Evolutionary conservation across 2,113 vertebrate species (phyloP).

Genomic region (Stegostoma tigrinum): DNA sequence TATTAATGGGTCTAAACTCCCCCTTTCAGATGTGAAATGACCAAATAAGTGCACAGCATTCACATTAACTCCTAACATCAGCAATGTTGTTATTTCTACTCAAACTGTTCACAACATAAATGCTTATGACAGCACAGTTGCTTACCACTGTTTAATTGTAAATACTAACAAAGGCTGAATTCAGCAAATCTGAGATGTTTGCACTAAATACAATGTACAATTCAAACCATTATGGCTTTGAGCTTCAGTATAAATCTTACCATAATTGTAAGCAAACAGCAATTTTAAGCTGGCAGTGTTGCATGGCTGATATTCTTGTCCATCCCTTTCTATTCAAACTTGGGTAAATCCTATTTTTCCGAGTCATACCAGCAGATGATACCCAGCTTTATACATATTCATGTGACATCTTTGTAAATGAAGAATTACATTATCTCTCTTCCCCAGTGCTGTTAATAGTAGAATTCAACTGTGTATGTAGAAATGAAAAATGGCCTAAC

Average conservation of each 20-base stretch:
- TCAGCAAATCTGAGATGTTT: not conserved
- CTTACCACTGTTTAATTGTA: not conserved
- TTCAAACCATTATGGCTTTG: not conserved
- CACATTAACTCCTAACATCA: not conserved
- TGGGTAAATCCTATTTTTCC: not conserved
- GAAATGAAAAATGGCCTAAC: not conserved
- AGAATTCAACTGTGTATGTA: not conserved
- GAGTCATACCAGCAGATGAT: not conserved
- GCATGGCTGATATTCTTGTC: not conserved
- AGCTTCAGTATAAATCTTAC: not conserved
- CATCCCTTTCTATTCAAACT: not conserved
- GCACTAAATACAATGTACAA: not conserved
- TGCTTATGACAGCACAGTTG: not conserved
- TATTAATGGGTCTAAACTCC: not conserved
- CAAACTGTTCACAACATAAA: not conserved
- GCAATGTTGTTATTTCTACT: not conserved
- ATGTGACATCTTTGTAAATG: constrained; percentile 6
- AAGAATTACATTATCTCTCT: constrained; percentile 11
- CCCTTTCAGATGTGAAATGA: not conserved
- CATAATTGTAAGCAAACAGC: not conserved
- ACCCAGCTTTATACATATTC: not conserved
- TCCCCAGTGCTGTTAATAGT: not conserved
- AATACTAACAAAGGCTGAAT: not conserved
- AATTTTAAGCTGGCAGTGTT: not conserved
- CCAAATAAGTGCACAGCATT: not conserved